Conservation (phyloP, 1,140 invertebrate genomes). For the Plectus sambesii region DNA sequence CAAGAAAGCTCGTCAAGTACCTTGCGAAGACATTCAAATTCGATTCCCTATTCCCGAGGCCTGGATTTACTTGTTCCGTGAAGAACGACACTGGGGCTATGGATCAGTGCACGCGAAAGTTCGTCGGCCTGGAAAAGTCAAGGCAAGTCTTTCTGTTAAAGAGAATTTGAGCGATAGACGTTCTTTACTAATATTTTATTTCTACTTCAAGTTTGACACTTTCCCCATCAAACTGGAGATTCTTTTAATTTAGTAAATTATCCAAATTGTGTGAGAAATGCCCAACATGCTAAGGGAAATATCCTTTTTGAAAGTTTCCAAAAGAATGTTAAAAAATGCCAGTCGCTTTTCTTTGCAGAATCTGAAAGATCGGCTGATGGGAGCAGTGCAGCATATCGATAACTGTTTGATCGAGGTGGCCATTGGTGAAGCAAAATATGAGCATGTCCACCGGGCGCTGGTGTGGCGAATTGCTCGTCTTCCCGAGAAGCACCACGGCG, state of each 20-base stretch:
- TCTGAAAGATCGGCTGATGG: conserved; percentile 84
- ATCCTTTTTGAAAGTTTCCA: conserved; percentile 11
- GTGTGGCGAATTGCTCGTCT: conserved; percentile 82
- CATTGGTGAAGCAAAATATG: conserved; percentile 88
- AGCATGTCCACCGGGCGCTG: conserved; percentile 89
- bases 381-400: conserved; percentile 72
- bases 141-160: conserved; percentile 44
- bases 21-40: conserved; percentile 92
- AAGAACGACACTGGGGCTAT: conserved; percentile 94
- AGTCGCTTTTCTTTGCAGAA: conserved; percentile 52
- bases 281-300: no score
- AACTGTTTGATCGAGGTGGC: conserved; percentile 91
- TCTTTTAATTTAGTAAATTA: no score
- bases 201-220: no score
- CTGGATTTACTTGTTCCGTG: conserved; percentile 95
- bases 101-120: conserved; percentile 96
- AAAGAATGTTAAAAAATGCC: neutral
- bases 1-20: conserved; percentile 75
- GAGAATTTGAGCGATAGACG: conserved; percentile 24
- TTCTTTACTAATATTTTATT: conserved; percentile 39
- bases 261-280: no score
- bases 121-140: conserved; percentile 59
- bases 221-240: no score
- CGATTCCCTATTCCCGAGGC: conserved; percentile 94
- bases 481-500: conserved; percentile 41